phyloP scores from a whole-genome alignment of 2,888 invertebrate genomes.

The Autographa pulchrina region DNA sequence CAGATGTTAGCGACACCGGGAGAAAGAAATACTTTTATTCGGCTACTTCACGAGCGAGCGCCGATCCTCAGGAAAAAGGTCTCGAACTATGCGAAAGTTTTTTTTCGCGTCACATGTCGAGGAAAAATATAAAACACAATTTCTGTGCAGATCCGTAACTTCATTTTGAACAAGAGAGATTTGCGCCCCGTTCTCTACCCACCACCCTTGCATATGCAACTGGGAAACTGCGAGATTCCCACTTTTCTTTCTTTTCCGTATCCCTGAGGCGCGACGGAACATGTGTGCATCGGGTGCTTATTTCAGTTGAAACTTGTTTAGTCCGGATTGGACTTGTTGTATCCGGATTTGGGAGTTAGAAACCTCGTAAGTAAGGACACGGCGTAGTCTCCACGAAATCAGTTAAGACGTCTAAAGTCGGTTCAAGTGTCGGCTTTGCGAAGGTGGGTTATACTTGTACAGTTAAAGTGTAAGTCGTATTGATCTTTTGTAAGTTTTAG shows the following conservation, averaged over 20 bases:
- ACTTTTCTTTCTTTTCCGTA: conserved; percentile 76
- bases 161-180: conserved; percentile 83
- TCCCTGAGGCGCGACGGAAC: conserved; percentile 79
- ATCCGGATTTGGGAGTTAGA: conserved; percentile 78
- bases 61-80: conserved; percentile 67
- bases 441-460: conserved; percentile 48
- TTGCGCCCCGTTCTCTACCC: conserved; percentile 67
- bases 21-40: conserved; percentile 59
- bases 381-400: conserved; percentile 65
- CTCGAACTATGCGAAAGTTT: conserved; percentile 76
- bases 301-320: conserved; percentile 84
- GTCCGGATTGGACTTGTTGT: conserved; percentile 79
- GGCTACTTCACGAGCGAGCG: conserved; percentile 54
- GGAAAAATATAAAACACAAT: conserved; percentile 83
- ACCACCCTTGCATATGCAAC: conserved; percentile 79
- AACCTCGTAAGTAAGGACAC: conserved; percentile 72
- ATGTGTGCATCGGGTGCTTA: conserved; percentile 82
- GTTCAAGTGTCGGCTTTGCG: conserved; percentile 35
- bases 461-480: conserved; percentile 47
- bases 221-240: conserved; percentile 69
- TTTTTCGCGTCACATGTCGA: conserved; percentile 76
- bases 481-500: conserved; percentile 45
- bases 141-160: conserved; percentile 83
- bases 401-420: conserved; percentile 62
- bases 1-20: conserved; percentile 57